These are phyloP conservation scores for Trachelipus rathkii DNA, from an alignment of 1,140 invertebrate genomes.

Conservation along the genomic window DNA sequence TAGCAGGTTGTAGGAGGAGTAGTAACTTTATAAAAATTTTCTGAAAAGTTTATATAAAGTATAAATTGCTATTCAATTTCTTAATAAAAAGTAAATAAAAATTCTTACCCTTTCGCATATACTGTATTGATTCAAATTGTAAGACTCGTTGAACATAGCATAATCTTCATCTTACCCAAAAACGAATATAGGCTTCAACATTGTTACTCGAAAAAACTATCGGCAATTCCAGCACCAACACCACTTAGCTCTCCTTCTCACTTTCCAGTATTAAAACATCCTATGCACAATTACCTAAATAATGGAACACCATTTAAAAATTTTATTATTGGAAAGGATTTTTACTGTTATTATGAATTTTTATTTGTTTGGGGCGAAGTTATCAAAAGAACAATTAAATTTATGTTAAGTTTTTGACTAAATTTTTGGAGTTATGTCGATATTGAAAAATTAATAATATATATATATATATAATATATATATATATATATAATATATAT, in stretches of 20 bases:
- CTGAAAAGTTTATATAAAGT: too few relatives aligned
- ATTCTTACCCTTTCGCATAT: constrained; percentile 60
- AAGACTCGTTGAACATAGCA: constrained; percentile 61
- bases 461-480: too few relatives aligned
- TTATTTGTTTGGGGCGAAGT: too few relatives aligned
- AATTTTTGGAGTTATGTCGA: too few relatives aligned
- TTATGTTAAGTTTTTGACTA: too few relatives aligned
- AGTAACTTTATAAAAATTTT: too few relatives aligned
- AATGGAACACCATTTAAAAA: neutral
- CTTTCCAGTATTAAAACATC: constrained; percentile 62
- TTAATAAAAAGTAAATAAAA: neutral
- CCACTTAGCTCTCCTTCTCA: constrained; percentile 63
- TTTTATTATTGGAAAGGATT: too few relatives aligned
- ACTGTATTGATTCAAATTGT: constrained; percentile 59
- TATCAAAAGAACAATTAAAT: too few relatives aligned
- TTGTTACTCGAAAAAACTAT: constrained; percentile 68
- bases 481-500: too few relatives aligned
- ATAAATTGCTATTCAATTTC: neutral
- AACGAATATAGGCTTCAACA: constrained; percentile 62
- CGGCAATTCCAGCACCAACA: constrained; percentile 64
- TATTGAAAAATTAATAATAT: too few relatives aligned
- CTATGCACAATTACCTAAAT: constrained; percentile 59
- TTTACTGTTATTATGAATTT: too few relatives aligned
- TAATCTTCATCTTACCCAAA: constrained; percentile 62
- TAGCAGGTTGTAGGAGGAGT: too few relatives aligned